Percentiles rank a stretch among this genome's conserved stretches.
Conservation (phyloP, 92 coral and sea anemone species). For the Paramuricea clavata region DNA sequence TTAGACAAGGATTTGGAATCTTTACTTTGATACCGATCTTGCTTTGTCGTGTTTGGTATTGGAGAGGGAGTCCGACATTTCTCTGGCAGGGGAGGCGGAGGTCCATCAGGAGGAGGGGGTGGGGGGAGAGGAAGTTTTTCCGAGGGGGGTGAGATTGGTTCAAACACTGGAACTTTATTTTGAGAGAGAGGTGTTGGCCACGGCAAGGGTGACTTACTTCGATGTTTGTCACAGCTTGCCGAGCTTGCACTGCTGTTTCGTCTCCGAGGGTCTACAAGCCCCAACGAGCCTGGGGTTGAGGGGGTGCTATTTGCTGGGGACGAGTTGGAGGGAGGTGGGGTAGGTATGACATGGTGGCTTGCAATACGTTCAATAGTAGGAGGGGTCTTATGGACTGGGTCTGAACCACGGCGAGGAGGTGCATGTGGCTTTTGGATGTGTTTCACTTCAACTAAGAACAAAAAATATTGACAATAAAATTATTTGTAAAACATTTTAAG, state of each 20-base stretch:
- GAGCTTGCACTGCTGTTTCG: slow-evolving; percentile 31
- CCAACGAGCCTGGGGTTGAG: slow-evolving; percentile 44
- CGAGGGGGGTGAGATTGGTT: slow-evolving; percentile 95
- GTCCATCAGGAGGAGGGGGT: slow-evolving; percentile 79
- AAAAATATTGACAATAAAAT: too few species aligned
- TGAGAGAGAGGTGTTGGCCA: slow-evolving; percentile 21
- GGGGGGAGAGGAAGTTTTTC: slow-evolving; percentile 61
- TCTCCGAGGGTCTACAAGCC: slow-evolving; percentile 30
- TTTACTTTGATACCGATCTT: slow-evolving; percentile 6
- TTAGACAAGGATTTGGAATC: slow-evolving; percentile 54
- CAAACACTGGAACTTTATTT: slow-evolving; percentile 71
- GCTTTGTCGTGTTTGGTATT: slow-evolving; percentile 1
- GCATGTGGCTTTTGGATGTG: background rate
- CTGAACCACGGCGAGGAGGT: background rate
- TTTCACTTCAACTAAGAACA: slow-evolving; percentile 38
- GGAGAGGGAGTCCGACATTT: slow-evolving; percentile 42
- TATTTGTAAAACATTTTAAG: too few species aligned
- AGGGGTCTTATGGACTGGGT: slow-evolving; percentile 24
- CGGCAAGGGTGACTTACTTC: background rate
- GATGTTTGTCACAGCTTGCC: background rate
- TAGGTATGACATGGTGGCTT: slow-evolving; percentile 69
- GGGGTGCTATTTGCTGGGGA: slow-evolving; percentile 74
- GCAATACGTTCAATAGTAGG: slow-evolving; percentile 1
- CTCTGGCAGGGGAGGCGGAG: slow-evolving; percentile 85
- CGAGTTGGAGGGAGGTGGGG: slow-evolving; percentile 86